Base-by-base conservation (phyloP, 2,888 invertebrate species). In the Spisula solida region DNA sequence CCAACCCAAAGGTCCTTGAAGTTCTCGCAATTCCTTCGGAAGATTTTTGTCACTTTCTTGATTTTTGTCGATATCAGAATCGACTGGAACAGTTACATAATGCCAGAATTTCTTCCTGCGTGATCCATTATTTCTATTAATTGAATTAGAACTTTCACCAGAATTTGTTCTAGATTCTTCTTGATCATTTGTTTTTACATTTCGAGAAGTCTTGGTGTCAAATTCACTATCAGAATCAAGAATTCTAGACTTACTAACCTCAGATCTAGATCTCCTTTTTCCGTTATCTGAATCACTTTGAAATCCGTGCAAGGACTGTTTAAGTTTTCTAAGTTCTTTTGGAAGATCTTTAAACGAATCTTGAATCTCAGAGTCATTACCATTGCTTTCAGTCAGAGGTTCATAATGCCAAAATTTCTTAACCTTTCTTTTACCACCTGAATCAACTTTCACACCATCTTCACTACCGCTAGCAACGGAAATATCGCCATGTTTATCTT, bases 101-200 rank as follows among this genome's bases (percentile, higher is more conserved):
- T 86, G 80, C 86, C 86, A 89, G 51, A 75, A 89, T 31, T 48
- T 75, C 48, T 88, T 88, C 2, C 31, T 16, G 12, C 10, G 20
- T 31, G 29, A 48, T 60, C 56, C 81, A 20, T 6, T 56, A n/a
- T 48, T 75, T 55, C 75, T 31, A n/a, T 14, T 20, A 41, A 12
- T n/a, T 85, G 55, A 6, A 70, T 29, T 14, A 70, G 10, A 5
- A 70, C 29, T 25, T 6, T 29, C 70, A 10, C 20, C 1, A 29
- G 12, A 25, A 5, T 70, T 25, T 29, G 25, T 70, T 14, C 12
- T 6, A 0, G 6, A 25, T 29, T 56, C n/a, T 20, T 20, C 18
- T 14, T 56, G 56, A 56, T 18, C 56, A 56, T 56, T n/a, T 56
- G 31, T 29, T 29, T 29, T 25, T 70, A 14, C 70, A 25, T 70